Base-by-base conservation (phyloP, 2,797 vertebrate species). In the Phrynocephalus vlangalii region DNA sequence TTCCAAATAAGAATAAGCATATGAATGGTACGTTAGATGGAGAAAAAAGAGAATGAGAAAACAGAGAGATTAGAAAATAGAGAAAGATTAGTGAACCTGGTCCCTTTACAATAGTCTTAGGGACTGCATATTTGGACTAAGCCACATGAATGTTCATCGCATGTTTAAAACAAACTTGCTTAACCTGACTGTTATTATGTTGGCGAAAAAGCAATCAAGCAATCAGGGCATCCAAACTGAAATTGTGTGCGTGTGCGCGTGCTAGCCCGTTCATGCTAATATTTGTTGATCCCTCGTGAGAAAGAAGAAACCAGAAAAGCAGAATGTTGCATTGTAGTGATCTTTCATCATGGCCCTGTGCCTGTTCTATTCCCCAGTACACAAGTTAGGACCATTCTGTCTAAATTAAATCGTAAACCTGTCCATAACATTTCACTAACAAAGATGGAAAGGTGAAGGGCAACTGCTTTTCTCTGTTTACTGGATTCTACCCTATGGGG, bases 321-420 rank as follows among this genome's bases (percentile, higher is more conserved):
- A 18, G 60, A 63, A 30, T n/a, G 13, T 18, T 52, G 26, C 6
- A 18, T 63, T 44, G 38, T 44, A 5, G 38, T 44, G 38, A 5
- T 44, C 38, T 44, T 44, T 44, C 10, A 67, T 28, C 20, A 28
- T 18, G 2, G 9, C 24, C 30, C 24, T 30, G 33, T 30, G n/a
- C 24, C 66, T 48, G 26, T 26, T 33, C n/a, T 70, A 16, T 70
- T 16, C 70, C 3, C 81, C 52, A 52, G 28, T 50, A 13, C n/a
- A 3, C 28, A 79, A 2, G 3, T 20, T 79, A 60, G 60, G 8
- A 44, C 73, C 33, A 22, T 22, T 44, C 22, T 76, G 33, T 76
- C n/a, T 87, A 68, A 93, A 84, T 73, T 18, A 67, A 75, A 87
- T 30, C 8, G 63, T 10, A 77, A 92, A 78, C n/a, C 85, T 83